These are phyloP conservation scores for Chrysopilus asiliformis DNA, from an alignment of 2,888 invertebrate genomes.

Conservation along the genomic window DNA sequence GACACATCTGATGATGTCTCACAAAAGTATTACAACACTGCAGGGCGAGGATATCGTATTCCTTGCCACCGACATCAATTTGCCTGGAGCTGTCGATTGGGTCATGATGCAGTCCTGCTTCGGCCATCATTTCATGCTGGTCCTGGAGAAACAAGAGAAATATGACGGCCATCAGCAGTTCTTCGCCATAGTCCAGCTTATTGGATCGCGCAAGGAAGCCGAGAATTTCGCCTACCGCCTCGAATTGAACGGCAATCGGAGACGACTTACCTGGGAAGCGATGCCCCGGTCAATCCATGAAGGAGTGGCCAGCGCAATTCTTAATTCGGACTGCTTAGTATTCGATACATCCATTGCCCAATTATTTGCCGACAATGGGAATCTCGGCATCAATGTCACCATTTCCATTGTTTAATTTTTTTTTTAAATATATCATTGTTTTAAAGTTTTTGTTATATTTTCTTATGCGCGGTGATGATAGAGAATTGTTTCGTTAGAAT, in stretches of 20 bases:
- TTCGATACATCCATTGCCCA: constrained; percentile 98
- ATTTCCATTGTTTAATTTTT: constrained; percentile 69
- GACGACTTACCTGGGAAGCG: constrained; percentile 97
- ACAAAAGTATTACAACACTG: constrained; percentile 95
- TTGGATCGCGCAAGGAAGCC: constrained; percentile 96
- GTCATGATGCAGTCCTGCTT: constrained; percentile 99
- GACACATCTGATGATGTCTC: constrained; percentile 93
- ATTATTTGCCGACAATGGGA: constrained; percentile 97
- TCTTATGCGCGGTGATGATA: not conserved
- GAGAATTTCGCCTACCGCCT: constrained; percentile 97
- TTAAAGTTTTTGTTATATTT: not conserved
- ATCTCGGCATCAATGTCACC: constrained; percentile 98
- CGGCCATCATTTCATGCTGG: constrained; percentile 98
- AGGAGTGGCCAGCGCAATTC: constrained; percentile 93
- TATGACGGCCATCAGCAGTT: constrained; percentile 93
- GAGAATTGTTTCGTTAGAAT: no score
- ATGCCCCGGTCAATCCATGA: constrained; percentile 98
- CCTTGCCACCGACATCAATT: constrained; percentile 96
- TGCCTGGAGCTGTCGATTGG: constrained; percentile 99
- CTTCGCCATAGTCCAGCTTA: constrained; percentile 97
- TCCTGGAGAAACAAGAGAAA: constrained; percentile 96
- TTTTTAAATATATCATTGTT: not conserved
- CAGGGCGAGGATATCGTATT: constrained; percentile 99
- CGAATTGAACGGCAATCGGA: constrained; percentile 88
- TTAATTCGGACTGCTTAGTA: constrained; percentile 95